Evolutionary conservation across 2,888 invertebrate genomes (phyloP).

Genomic region (Timandra comae): DNA sequence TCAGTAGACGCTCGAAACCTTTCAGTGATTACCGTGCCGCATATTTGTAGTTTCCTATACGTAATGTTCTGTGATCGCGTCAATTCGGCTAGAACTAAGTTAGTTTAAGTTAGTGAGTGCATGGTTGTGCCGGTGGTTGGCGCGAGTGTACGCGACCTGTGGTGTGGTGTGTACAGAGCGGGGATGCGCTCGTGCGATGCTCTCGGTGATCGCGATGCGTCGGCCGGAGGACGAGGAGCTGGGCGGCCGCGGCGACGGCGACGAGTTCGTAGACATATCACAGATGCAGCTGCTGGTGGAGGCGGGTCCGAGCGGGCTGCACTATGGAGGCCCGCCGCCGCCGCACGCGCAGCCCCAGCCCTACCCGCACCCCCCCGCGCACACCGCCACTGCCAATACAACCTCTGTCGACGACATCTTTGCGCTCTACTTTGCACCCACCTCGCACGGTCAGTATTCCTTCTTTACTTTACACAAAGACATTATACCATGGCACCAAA

Average conservation of each 20-base stretch:
- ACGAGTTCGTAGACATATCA: conserved; percentile 90
- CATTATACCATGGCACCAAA: conserved; percentile 10
- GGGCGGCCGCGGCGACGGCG: conserved; percentile 71
- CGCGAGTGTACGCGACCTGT: conserved; percentile 16
- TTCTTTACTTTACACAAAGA: conserved; percentile 13
- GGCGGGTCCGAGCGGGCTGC: conserved; percentile 71
- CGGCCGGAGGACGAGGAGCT: conserved; percentile 82
- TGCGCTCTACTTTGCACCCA: conserved; percentile 84
- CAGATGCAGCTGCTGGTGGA: conserved; percentile 87
- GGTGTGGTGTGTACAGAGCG: conserved; percentile 34
- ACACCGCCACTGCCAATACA: conserved; percentile 47
- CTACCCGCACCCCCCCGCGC: conserved; percentile 46
- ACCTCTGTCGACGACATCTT: conserved; percentile 85
- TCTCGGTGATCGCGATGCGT: conserved; percentile 84
- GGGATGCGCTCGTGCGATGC: conserved; percentile 74
- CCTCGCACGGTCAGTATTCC: conserved; percentile 74
- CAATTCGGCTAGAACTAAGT: conserved; percentile 59
- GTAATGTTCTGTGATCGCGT: conserved; percentile 70
- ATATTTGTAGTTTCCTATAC: conserved; percentile 44
- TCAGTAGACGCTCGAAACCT: conserved; percentile 55
- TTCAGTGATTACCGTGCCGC: conserved; percentile 48
- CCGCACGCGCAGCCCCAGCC: conserved; percentile 67
- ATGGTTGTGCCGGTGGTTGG: no score
- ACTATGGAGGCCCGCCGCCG: conserved; percentile 66
- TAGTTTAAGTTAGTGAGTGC: conserved; percentile 34